These are phyloP conservation scores for Gavia stellata DNA, from an alignment of 2,113 vertebrate genomes.

Conservation along the genomic window DNA sequence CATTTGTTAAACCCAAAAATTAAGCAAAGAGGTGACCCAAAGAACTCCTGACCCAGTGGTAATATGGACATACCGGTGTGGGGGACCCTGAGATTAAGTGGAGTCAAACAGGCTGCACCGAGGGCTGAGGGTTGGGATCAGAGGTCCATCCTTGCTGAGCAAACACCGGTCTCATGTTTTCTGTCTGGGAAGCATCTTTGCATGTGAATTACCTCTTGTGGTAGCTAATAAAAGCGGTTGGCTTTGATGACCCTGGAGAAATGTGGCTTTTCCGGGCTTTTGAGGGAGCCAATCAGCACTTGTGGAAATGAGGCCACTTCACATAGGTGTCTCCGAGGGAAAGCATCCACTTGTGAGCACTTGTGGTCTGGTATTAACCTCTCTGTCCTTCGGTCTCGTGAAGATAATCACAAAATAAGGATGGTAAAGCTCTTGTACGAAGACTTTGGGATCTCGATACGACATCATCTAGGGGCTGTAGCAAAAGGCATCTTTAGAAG, in stretches of 20 bases:
- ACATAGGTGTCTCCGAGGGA: not conserved
- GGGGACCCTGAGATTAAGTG: not conserved
- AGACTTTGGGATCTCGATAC: not conserved
- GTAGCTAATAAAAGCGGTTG: not conserved
- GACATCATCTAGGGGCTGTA: fast-evolving
- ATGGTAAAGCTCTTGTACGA: not conserved
- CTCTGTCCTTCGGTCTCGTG: fast-evolving
- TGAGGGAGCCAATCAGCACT: not conserved
- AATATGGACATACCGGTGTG: fast-evolving
- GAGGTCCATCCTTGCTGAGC: not conserved
- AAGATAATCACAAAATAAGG: not conserved
- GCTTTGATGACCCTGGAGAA: not conserved
- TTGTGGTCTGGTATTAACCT: not conserved
- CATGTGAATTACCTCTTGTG: not conserved
- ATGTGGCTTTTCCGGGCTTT: not conserved
- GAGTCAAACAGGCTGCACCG: not conserved
- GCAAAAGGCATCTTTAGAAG: not conserved
- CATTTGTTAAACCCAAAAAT: not conserved
- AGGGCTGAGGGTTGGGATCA: not conserved
- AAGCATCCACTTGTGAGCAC: not conserved
- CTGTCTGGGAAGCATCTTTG: not conserved
- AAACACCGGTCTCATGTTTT: fast-evolving
- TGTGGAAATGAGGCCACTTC: not conserved
- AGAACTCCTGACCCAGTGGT: not conserved
- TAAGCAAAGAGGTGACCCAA: not conserved